Evolutionary conservation across 2,797 vertebrate genomes (phyloP).

Genomic region (Acanthiza pusilla): DNA sequence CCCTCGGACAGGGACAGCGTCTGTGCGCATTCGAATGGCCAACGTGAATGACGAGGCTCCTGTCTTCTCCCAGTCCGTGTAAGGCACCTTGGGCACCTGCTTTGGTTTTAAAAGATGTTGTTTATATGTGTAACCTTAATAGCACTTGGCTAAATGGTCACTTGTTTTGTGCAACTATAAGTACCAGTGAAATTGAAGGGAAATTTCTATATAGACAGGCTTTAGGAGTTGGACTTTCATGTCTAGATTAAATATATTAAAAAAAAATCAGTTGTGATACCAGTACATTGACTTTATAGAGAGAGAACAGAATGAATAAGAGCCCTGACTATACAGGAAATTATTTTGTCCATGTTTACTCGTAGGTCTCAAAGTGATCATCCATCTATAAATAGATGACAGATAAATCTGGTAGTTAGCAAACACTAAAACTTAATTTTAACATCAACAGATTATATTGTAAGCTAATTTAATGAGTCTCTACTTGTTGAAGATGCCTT

Average conservation of each 20-base stretch:
- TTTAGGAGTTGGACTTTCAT: background rate
- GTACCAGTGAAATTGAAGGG: background rate
- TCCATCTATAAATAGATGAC: background rate
- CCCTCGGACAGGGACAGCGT: slow-evolving; percentile 84
- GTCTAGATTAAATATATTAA: background rate
- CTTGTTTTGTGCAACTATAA: background rate
- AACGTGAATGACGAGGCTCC: slow-evolving; percentile 87
- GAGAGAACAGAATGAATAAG: background rate
- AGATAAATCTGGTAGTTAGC: background rate
- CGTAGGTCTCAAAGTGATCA: background rate
- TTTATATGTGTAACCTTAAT: background rate
- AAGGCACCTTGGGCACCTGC: background rate
- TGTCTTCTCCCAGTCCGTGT: slow-evolving; percentile 85
- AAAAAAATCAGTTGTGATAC: background rate
- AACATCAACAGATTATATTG: background rate
- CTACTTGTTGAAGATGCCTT: background rate
- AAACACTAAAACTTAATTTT: background rate
- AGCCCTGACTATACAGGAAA: background rate
- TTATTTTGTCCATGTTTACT: background rate
- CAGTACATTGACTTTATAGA: background rate
- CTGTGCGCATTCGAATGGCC: slow-evolving; percentile 80
- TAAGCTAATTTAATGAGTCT: background rate
- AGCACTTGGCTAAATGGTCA: background rate
- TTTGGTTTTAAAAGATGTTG: background rate
- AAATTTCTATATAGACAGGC: background rate